These are phyloP conservation scores for Syngnathus typhle DNA, from an alignment of 2,113 vertebrate species.

Conservation along the genomic window DNA sequence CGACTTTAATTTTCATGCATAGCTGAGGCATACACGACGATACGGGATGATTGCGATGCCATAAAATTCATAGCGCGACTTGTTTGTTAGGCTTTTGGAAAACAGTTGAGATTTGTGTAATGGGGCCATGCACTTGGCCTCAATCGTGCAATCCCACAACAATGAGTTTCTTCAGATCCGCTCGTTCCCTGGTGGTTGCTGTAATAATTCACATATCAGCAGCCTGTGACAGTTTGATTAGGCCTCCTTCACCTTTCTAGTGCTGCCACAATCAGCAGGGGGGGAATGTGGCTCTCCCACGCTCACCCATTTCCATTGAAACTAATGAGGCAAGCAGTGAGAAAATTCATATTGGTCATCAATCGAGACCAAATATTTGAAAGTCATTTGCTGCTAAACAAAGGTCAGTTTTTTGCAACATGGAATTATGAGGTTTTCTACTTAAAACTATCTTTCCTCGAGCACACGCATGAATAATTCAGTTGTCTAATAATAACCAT, in stretches of 20 bases:
- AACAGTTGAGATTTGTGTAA: background rate
- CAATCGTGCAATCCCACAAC: background rate
- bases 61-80: background rate
- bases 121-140: background rate
- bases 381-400: background rate
- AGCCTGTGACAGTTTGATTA: constrained; percentile 60
- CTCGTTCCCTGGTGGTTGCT: background rate
- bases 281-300: constrained; percentile 25
- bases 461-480: constrained; percentile 12
- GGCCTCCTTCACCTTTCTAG: constrained; percentile 23
- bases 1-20: constrained; percentile 42
- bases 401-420: background rate
- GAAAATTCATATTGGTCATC: constrained; percentile 20
- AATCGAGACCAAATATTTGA: background rate
- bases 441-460: background rate
- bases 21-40: background rate
- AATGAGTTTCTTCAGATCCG: constrained; percentile 14
- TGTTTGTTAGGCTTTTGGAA: background rate
- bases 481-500: background rate
- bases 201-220: constrained; percentile 31
- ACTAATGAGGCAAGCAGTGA: constrained; percentile 33
- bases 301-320: constrained; percentile 59
- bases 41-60: background rate
- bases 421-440: background rate
- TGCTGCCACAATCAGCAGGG: constrained; percentile 24